phyloP scores from a whole-genome alignment of 2,888 invertebrate genomes.

The Drosophila siamana region DNA sequence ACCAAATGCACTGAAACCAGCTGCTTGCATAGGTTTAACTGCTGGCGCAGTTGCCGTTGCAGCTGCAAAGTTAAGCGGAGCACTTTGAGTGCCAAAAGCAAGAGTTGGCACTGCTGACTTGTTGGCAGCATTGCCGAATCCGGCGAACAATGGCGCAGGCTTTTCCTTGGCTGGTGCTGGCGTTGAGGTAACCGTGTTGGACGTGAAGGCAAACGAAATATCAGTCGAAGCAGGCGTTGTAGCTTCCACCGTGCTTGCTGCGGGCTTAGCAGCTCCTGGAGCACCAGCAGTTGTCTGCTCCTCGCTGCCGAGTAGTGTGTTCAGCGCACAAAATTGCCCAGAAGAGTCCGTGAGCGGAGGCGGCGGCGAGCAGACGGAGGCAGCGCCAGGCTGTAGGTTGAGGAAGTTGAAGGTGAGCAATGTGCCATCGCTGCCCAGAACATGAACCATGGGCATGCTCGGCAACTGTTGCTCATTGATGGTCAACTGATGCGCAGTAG shows the following conservation, averaged over 20 bases:
- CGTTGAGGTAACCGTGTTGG: slow-evolving; percentile 80
- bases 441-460: slow-evolving; percentile 91
- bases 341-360: slow-evolving; percentile 85
- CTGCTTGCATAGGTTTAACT: slow-evolving; percentile 39
- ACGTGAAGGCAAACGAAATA: slow-evolving; percentile 72
- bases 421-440: slow-evolving; percentile 91
- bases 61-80: slow-evolving; percentile 44
- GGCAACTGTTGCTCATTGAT: slow-evolving; percentile 89
- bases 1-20: slow-evolving; percentile 51
- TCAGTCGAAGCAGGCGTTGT: slow-evolving; percentile 35
- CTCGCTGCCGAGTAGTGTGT: slow-evolving; percentile 45
- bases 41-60: not conserved
- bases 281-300: slow-evolving; percentile 11
- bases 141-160: slow-evolving; percentile 51
- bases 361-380: slow-evolving; percentile 88
- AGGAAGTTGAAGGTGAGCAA: slow-evolving; percentile 92
- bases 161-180: slow-evolving; percentile 80
- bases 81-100: slow-evolving; percentile 16
- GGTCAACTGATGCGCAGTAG: slow-evolving; percentile 88
- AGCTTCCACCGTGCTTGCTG: slow-evolving; percentile 14
- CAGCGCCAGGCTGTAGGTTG: slow-evolving; percentile 88
- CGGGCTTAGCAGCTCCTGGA: not conserved
- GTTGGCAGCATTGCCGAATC: slow-evolving; percentile 38
- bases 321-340: slow-evolving; percentile 77
- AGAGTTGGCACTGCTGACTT: slow-evolving; percentile 10